These are phyloP conservation scores for Orthosia gracilis DNA, from an alignment of 2,888 invertebrate genomes.

Conservation along the genomic window DNA sequence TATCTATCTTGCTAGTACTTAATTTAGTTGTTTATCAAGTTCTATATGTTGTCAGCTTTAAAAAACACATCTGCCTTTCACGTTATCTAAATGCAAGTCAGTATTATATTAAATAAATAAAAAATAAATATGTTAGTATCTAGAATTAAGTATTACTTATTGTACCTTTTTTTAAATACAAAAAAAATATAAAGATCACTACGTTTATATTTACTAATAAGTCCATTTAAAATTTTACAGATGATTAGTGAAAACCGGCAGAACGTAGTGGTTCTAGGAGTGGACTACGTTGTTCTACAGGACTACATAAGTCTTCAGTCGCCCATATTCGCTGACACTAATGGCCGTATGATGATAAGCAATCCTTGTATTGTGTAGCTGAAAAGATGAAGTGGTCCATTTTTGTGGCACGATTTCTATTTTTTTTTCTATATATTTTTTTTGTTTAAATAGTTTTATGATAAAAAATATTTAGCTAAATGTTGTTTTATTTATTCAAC, in stretches of 20 bases:
- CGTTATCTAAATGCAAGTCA: not conserved
- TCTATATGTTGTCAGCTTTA: not conserved
- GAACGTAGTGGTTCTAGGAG: constrained; percentile 80
- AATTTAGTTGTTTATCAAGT: not conserved
- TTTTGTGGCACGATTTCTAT: constrained; percentile 20
- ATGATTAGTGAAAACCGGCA: constrained; percentile 85
- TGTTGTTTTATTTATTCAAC: not conserved
- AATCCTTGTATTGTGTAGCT: constrained; percentile 77
- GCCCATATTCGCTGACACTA: constrained; percentile 79
- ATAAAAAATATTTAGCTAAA: not conserved
- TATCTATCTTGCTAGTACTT: not conserved
- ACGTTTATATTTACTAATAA: not conserved
- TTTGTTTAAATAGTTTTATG: not conserved
- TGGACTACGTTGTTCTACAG: constrained; percentile 82
- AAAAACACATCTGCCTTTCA: constrained; percentile 24
- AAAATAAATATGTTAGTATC: too few relatives aligned
- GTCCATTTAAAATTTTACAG: constrained; percentile 71
- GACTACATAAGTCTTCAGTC: constrained; percentile 77
- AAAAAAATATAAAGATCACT: too few relatives aligned
- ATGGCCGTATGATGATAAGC: constrained; percentile 82
- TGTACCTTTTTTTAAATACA: too few relatives aligned
- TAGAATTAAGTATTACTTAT: too few relatives aligned
- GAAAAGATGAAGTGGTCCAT: not conserved
- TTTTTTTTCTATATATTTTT: not conserved
- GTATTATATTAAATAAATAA: too few relatives aligned